Conservation (phyloP, 2,797 vertebrate genomes). For the Denticeps clupeoides region DNA sequence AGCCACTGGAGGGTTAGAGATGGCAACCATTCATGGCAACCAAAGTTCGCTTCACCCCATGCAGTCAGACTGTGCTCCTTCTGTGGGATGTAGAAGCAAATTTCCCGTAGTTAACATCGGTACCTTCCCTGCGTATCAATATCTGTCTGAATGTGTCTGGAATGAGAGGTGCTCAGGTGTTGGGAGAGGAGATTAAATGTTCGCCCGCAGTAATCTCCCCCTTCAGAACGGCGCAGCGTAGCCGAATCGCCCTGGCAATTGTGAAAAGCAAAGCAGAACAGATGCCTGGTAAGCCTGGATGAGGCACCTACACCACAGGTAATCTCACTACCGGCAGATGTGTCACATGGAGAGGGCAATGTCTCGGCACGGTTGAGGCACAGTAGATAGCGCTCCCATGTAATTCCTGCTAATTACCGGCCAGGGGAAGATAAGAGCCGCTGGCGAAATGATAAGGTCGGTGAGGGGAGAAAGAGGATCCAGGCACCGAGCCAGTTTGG, state of each 20-base stretch:
- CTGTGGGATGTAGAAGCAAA: neutral
- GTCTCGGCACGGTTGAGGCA: conserved; percentile 30
- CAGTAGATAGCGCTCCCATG: conserved; percentile 43
- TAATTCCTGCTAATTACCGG: conserved; percentile 62
- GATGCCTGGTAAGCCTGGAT: conserved; percentile 23
- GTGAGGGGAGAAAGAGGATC: conserved; percentile 1
- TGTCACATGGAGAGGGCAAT: conserved; percentile 39
- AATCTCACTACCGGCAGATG: conserved; percentile 42
- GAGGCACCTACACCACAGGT: conserved; percentile 29
- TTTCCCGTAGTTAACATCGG: neutral
- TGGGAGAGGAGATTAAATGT: conserved; percentile 6
- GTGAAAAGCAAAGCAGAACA: conserved; percentile 11
- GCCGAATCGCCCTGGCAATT: neutral
- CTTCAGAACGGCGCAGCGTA: conserved; percentile 5
- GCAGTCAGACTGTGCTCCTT: too few relatives aligned
- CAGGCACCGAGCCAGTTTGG: conserved; percentile 12
- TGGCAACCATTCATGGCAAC: too few relatives aligned
- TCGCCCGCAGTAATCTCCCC: conserved; percentile 6
- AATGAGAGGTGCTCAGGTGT: neutral
- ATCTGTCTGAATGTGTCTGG: neutral
- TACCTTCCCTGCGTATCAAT: neutral
- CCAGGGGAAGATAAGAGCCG: conserved; percentile 24
- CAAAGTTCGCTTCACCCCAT: too few relatives aligned
- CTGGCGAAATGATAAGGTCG: conserved; percentile 5
- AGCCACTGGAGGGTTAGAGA: too few relatives aligned